Percentiles rank a stretch among this genome's conserved stretches.
Conservation (phyloP, 2,888 invertebrate species). For the Lepidonotus clava region DNA sequence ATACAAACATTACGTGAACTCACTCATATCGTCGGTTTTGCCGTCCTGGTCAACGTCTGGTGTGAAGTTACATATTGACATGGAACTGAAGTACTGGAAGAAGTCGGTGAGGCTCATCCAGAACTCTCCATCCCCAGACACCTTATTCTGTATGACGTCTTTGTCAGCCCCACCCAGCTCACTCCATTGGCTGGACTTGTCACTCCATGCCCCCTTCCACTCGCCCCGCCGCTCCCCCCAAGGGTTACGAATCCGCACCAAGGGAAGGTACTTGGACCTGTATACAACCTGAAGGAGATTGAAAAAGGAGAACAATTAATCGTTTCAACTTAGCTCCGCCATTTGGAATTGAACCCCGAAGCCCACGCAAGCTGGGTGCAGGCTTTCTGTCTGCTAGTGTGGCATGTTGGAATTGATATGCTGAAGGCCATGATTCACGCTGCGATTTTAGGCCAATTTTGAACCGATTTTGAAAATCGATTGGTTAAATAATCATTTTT, state of each 20-base stretch:
- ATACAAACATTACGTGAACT: constrained; percentile 61
- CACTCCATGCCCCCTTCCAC: constrained; percentile 88
- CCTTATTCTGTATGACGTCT: background rate
- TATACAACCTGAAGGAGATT: constrained; percentile 1
- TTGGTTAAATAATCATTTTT: no score
- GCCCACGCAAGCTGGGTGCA: no score
- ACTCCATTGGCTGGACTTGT: constrained; percentile 73
- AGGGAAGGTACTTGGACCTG: constrained; percentile 63
- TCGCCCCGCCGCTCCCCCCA: constrained; percentile 85
- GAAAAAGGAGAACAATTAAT: no score
- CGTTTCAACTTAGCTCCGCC: no score
- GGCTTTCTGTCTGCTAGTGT: no score
- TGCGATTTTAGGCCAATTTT: no score
- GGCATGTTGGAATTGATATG: no score
- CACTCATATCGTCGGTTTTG: constrained; percentile 85
- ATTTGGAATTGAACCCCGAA: no score
- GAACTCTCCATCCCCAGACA: constrained; percentile 85
- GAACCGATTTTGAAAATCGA: no score
- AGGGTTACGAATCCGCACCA: constrained; percentile 84
- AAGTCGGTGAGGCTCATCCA: constrained; percentile 89
- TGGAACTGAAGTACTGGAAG: constrained; percentile 85
- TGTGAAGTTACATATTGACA: constrained; percentile 88
- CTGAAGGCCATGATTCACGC: no score
- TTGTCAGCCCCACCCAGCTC: constrained; percentile 1
- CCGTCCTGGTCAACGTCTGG: constrained; percentile 87